Conservation (phyloP, 2,888 invertebrate species). For the Drosophila paramelanica region DNA sequence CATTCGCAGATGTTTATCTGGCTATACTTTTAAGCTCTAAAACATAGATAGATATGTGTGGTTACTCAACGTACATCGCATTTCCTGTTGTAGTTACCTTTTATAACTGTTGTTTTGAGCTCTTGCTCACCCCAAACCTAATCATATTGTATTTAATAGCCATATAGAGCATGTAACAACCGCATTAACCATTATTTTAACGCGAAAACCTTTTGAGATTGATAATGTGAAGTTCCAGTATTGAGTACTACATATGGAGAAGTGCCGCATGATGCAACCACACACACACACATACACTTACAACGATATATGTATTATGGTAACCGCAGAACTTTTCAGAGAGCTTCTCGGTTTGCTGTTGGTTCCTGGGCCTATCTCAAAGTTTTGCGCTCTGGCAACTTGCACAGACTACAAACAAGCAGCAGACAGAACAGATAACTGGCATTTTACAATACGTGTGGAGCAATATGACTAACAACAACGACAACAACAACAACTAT, state of each 20-base stretch:
- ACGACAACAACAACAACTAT: constrained; percentile 24
- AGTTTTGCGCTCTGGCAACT: constrained; percentile 36
- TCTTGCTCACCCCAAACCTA: constrained; percentile 1
- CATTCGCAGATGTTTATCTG: background rate
- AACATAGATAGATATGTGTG: constrained; percentile 18
- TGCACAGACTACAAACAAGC: constrained; percentile 29
- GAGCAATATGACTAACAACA: constrained; percentile 53
- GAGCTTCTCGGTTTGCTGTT: constrained; percentile 28
- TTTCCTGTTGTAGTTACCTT: constrained; percentile 4
- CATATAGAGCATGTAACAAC: constrained; percentile 32
- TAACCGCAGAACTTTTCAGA: constrained; percentile 40
- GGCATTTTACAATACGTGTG: constrained; percentile 41
- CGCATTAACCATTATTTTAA: constrained; percentile 11
- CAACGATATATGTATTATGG: constrained; percentile 6
- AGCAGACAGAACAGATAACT: constrained; percentile 47
- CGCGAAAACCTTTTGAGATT: constrained; percentile 13
- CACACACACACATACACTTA: background rate
- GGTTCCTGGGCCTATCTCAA: constrained; percentile 42
- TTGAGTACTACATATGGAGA: constrained; percentile 16
- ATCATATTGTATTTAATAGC: constrained; percentile 5
- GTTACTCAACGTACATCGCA: constrained; percentile 3
- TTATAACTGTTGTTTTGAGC: constrained; percentile 1
- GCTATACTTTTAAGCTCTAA: background rate
- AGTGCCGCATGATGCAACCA: constrained; percentile 35
- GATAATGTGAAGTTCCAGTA: constrained; percentile 24